phyloP scores from a whole-genome alignment of 2,888 invertebrate genomes.

The Cerastis rubricosa region DNA sequence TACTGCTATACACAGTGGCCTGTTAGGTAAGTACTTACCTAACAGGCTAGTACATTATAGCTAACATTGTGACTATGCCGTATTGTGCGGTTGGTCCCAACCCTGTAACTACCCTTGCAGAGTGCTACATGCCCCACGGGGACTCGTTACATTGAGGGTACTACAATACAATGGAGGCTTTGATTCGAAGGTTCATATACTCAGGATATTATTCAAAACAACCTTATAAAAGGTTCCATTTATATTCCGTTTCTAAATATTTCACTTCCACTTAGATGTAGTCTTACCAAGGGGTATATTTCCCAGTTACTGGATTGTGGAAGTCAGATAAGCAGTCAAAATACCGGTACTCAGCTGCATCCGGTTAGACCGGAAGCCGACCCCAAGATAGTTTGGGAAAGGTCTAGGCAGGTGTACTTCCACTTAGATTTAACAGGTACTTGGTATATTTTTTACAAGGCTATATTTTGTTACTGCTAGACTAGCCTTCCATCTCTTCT shows the following conservation, averaged over 20 bases:
- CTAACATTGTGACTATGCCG: neutral
- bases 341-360: no score
- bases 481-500: neutral
- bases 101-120: neutral
- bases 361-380: no score
- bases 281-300: no score
- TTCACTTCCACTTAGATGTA: no score
- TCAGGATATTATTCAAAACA: neutral
- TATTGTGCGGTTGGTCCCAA: slow-evolving; percentile 1
- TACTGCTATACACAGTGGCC: neutral
- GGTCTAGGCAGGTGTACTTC: no score
- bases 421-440: no score
- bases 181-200: neutral
- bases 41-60: no score
- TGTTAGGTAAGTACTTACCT: neutral
- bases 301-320: no score
- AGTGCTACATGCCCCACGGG: neutral
- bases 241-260: neutral
- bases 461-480: neutral
- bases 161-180: neutral
- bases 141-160: neutral
- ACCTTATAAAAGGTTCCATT: neutral
- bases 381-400: no score
- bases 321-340: no score
- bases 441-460: no score